Evolutionary conservation across 2,888 invertebrate genomes (phyloP), one percentile per base, ranked within the genome.

Genomic region (Gari tellinella): DNA sequence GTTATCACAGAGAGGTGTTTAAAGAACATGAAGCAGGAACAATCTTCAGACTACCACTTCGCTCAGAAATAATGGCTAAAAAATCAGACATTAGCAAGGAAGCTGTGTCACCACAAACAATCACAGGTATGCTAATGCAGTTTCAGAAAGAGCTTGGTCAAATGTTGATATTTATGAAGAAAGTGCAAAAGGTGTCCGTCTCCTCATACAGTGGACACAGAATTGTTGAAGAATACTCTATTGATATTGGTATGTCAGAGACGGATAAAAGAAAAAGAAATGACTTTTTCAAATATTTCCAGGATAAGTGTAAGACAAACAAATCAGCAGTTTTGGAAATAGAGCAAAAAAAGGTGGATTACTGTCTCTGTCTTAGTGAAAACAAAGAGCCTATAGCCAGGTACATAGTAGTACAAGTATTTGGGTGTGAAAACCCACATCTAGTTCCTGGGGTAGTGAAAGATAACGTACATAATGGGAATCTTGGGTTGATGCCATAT

Each of bases 31-130:
- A 52, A 8, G 17, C 45, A 43, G 79, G 79, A 46, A 83, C 83
- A 51, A 56, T 81, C 12, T 83, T 83, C 56, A 60, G 83, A 37
- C 64, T 83, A 17, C 83, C 83, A 10, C 55, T 83, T 1, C 38
- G 83, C 55, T 82, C 62, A 15, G 21, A 51, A 12, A 58, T 79
- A n/a, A 86, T 86, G 85, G 86, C 88, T 2, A 38, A 55, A 8
- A 57, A 46, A 4, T 90, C 90, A 0, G 81, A 86, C 43, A 82
- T 90, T 14, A 81, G 74, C 5, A 72, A 80, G 12, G 63, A 69
- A 15, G 40, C 17, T 38, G 15, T 67, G 4, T 55, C 58, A 1
- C 21, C 48, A 40, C 25, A 58, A 40, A 21, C 4, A 1, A 49
- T 81, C 1, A 15, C 48, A 1, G 19, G 25, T 15, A 15, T 81